Evolutionary conservation across 2,113 vertebrate genomes (phyloP).

Genomic region (Psittacara wagleri): DNA sequence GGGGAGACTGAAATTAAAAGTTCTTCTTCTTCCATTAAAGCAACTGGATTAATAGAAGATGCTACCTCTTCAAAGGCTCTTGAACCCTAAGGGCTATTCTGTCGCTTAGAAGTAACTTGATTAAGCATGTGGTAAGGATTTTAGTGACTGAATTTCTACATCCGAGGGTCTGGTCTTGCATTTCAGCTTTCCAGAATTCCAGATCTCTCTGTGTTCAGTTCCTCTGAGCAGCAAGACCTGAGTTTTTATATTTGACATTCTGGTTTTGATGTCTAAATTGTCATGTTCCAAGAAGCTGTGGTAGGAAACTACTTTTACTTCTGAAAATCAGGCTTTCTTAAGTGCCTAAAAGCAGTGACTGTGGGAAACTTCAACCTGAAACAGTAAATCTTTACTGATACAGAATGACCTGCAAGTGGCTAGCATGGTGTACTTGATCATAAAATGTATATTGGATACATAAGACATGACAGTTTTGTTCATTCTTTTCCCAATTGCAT

Average conservation of each 20-base stretch:
- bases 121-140: background rate
- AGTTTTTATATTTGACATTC: background rate
- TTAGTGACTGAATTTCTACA: background rate
- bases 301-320: background rate
- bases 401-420: background rate
- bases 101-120: background rate
- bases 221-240: background rate
- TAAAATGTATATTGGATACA: background rate
- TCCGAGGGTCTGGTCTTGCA: background rate
- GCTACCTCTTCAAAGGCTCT: rapidly evolving
- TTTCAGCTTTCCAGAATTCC: background rate
- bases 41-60: background rate
- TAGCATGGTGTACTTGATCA: background rate
- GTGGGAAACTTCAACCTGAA: background rate
- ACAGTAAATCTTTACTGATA: background rate
- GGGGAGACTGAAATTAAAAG: background rate
- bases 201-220: background rate
- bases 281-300: background rate
- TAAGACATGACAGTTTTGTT: background rate
- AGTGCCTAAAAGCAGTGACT: background rate
- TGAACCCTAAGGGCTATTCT: background rate
- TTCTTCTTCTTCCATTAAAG: background rate
- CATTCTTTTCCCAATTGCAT: background rate
- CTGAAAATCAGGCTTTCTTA: background rate
- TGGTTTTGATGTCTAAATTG: background rate